Conservation (phyloP, 2,113 vertebrate species). For the Rattus norvegicus region DNA sequence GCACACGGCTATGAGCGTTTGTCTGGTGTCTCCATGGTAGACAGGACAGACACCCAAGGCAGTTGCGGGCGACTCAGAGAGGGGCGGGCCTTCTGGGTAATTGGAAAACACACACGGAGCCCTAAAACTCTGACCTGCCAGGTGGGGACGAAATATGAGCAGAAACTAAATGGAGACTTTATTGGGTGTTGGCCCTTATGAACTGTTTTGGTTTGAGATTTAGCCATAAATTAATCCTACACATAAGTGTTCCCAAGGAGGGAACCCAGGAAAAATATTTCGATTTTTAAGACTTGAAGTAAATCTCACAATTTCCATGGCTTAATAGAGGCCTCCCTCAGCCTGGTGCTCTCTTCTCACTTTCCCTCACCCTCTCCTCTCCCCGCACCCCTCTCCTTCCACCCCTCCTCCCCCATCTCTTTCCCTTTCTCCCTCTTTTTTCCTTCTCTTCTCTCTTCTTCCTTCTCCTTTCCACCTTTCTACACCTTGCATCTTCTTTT, state of each 20-base stretch:
- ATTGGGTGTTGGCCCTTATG: conserved; percentile 7
- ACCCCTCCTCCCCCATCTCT: background rate
- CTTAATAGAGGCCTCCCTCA: background rate
- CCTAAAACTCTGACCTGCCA: background rate
- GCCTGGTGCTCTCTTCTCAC: too few relatives aligned
- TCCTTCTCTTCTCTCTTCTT: background rate
- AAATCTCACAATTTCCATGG: background rate
- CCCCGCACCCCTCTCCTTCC: rapidly evolving
- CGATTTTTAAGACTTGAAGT: background rate
- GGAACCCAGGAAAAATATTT: conserved; percentile 42
- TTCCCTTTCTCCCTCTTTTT: background rate
- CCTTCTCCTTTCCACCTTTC: background rate
- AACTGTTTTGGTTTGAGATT: conserved; percentile 50
- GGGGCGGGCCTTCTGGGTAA: rapidly evolving
- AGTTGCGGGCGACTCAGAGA: background rate
- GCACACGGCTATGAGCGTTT: conserved; percentile 30
- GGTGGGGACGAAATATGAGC: background rate
- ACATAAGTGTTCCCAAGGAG: background rate
- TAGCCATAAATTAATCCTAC: conserved; percentile 51
- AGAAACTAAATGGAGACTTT: conserved; percentile 46
- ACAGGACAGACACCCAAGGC: conserved; percentile 16
- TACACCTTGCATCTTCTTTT: rapidly evolving
- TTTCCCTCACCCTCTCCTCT: background rate
- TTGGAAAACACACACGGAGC: background rate
- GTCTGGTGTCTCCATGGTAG: conserved; percentile 64